Evolutionary conservation across 2,888 invertebrate species (phyloP).

Genomic region (Creontiades dilutus): DNA sequence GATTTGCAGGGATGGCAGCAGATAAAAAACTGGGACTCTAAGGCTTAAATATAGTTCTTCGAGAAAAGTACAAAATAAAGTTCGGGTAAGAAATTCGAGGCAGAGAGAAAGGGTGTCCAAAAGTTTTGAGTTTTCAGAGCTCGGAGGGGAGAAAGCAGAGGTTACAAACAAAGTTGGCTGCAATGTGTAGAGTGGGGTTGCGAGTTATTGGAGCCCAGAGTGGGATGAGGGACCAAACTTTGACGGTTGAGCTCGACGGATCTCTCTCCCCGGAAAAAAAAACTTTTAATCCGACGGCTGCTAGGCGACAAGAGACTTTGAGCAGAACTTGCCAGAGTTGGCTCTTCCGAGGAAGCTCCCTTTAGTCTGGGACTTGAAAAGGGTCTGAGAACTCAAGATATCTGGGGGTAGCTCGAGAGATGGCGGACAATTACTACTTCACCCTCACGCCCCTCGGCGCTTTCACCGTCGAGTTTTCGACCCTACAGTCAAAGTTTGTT

Average conservation of each 20-base stretch:
- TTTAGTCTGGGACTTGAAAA: neutral
- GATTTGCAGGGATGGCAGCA: neutral
- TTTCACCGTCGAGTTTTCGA: neutral
- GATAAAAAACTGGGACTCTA: neutral
- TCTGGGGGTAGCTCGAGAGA: neutral
- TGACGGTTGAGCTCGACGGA: neutral
- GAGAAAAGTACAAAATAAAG: slow-evolving; percentile 19
- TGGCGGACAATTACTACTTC: slow-evolving; percentile 3
- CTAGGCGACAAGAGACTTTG: slow-evolving; percentile 23
- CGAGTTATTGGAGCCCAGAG: neutral
- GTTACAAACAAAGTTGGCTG: neutral
- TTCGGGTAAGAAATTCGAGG: neutral
- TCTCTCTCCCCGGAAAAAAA: neutral
- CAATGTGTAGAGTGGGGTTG: neutral
- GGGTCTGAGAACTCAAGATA: neutral
- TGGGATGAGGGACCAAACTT: neutral
- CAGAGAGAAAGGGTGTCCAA: neutral
- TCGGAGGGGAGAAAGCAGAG: neutral
- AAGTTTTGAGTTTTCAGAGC: slow-evolving; percentile 6
- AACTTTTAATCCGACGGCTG: slow-evolving; percentile 16
- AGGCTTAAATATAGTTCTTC: slow-evolving; percentile 17
- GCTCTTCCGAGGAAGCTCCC: neutral
- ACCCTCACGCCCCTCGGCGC: neutral
- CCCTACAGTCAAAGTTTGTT: slow-evolving; percentile 16
- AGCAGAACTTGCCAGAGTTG: neutral